These are phyloP conservation scores for Pyrrhura leucotis DNA, from an alignment of 2,797 vertebrate genomes.

Conservation along the genomic window DNA sequence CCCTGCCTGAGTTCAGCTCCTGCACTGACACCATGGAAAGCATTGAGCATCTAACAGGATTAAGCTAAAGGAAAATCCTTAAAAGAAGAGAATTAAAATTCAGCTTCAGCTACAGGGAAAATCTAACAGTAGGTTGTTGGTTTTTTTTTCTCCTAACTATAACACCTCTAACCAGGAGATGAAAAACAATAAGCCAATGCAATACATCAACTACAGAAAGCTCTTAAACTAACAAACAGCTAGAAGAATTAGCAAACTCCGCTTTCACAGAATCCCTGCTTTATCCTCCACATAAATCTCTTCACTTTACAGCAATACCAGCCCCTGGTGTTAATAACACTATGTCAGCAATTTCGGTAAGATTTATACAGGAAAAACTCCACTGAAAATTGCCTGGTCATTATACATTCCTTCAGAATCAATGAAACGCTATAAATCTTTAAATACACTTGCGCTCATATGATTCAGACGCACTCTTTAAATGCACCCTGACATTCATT, in stretches of 20 bases:
- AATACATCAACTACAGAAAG: neutral
- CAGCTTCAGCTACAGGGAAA: neutral
- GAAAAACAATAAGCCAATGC: neutral
- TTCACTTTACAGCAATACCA: slow-evolving; percentile 2
- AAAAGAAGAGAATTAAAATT: neutral
- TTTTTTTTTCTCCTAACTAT: neutral
- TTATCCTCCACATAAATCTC: slow-evolving; percentile 57
- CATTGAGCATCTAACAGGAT: neutral
- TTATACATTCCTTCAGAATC: slow-evolving; percentile 38
- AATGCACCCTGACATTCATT: neutral
- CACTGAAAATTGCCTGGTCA: slow-evolving; percentile 20
- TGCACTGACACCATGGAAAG: neutral
- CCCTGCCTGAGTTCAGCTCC: neutral
- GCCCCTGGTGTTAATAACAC: slow-evolving; percentile 26
- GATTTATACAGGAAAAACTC: slow-evolving; percentile 27
- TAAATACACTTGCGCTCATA: neutral
- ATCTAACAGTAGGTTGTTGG: neutral
- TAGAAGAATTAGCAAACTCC: slow-evolving; percentile 9
- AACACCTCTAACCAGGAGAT: neutral
- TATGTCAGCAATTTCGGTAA: slow-evolving; percentile 8
- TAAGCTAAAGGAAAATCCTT: neutral
- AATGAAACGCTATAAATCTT: slow-evolving; percentile 18
- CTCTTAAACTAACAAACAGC: neutral
- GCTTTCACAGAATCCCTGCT: neutral
- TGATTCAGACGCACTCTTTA: neutral